phyloP scores from a whole-genome alignment of 1,140 invertebrate species.

The Caenorhabditis inopinata region DNA sequence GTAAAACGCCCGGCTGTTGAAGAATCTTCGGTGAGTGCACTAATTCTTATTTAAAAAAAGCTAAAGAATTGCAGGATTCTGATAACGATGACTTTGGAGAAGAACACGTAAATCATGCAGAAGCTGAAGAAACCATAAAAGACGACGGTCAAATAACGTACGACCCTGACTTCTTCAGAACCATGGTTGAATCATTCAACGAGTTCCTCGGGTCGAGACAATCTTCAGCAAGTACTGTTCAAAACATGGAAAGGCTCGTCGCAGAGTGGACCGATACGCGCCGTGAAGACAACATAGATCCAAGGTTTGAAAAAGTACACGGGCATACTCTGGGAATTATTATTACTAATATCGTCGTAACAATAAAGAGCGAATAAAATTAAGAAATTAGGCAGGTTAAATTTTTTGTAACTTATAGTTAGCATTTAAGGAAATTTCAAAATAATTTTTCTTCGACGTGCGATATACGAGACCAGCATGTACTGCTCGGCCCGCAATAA shows the following conservation, averaged over 20 bases:
- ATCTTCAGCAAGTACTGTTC: neutral
- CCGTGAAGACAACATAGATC: neutral
- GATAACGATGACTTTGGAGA: neutral
- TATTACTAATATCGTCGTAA: too few relatives aligned
- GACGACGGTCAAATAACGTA: neutral
- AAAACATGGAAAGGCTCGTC: neutral
- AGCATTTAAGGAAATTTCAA: too few relatives aligned
- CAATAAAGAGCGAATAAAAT: too few relatives aligned
- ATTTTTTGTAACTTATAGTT: neutral
- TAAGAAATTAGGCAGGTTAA: too few relatives aligned
- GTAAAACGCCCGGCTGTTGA: neutral
- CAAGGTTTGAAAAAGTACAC: too few relatives aligned
- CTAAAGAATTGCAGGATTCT: neutral
- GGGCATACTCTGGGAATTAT: too few relatives aligned
- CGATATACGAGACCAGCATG: too few relatives aligned
- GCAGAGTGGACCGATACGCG: neutral
- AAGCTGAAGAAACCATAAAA: neutral
- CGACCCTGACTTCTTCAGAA: neutral
- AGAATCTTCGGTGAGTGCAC: neutral
- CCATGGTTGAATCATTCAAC: neutral
- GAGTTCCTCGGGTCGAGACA: neutral
- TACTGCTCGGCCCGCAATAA: too few relatives aligned
- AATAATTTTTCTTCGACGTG: too few relatives aligned
- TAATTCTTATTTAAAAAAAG: neutral
- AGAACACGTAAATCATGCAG: neutral